phyloP scores from a whole-genome alignment of 2,113 vertebrate species.

The Lepus americanus region DNA sequence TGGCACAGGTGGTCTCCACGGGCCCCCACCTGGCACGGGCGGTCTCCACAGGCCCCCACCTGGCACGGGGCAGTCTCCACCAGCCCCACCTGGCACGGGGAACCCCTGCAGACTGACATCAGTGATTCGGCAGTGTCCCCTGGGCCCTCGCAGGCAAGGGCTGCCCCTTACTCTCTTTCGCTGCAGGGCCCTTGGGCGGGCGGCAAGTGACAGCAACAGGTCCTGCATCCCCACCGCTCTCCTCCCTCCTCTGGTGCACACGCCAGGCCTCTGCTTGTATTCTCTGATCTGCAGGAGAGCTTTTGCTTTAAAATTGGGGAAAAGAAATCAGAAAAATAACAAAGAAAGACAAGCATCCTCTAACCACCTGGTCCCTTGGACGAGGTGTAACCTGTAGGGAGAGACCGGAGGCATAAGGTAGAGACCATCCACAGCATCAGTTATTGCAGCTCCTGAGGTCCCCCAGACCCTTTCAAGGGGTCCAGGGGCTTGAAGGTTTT shows the following conservation, averaged over 20 bases:
- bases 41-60: no score
- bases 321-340: background rate
- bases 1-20: no score
- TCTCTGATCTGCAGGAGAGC: background rate
- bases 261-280: background rate
- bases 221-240: accelerated
- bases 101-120: no score
- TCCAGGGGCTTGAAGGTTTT: background rate
- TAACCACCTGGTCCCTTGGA: background rate
- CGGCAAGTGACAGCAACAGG: background rate
- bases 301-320: background rate
- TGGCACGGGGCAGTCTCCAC: no score
- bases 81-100: no score
- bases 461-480: background rate
- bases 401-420: background rate
- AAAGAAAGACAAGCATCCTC: background rate
- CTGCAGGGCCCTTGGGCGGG: background rate
- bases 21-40: no score
- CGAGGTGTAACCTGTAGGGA: background rate
- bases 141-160: no score
- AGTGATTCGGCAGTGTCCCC: no score
- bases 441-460: background rate
- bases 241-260: background rate
- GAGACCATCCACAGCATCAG: no score
- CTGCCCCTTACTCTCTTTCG: background rate